Evolutionary conservation across 1,140 invertebrate species (phyloP), one percentile per base, ranked within the genome.

Genomic region (Platyscapa corneri): DNA sequence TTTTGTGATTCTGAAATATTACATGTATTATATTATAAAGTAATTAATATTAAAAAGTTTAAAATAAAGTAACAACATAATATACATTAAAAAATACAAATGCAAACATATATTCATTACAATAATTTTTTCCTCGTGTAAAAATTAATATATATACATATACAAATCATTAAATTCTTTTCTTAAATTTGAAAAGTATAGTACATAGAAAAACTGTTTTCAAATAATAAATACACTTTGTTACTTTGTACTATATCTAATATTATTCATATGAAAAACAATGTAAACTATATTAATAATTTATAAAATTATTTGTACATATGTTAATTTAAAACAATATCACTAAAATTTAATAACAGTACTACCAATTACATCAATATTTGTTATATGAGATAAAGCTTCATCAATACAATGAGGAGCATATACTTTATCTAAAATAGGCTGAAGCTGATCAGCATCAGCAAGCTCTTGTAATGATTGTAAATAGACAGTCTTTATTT

Each of bases 301-400:
- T 77, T 83, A 65, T 23, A 83, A 65, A 65, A 60, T 64, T 16
- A 32, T n/a, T n/a, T 86, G 46, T 86, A 85, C 16, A 65, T 49
- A 53, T 42, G 12, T 46, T 64, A 32, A 27, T 46, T 82, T 53
- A 32, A 74, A 80, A 84, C 34, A 39, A 23, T 87, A 83, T 94
- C 91, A 95, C 91, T 95, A 94, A 91, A 97, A 96, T 84, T 95
- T 94, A 42, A 97, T 94, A 60, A 97, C 95, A 10, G 96, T 96
- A 90, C 95, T 96, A n/a, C 96, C 96, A 85, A 97, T 94, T 12
- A 96, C 95, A 46, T 95, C 94, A 3, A 94, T 92, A 83, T 95
- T 94, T 89, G 95, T 94, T 46, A 96, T 94, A 90, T 96, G 95
- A 77, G 95, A 93, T 32, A 97, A 90, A 3, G 96, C 96, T 70